Conservation (phyloP, 2,797 vertebrate genomes). For the Lophius americanus region DNA sequence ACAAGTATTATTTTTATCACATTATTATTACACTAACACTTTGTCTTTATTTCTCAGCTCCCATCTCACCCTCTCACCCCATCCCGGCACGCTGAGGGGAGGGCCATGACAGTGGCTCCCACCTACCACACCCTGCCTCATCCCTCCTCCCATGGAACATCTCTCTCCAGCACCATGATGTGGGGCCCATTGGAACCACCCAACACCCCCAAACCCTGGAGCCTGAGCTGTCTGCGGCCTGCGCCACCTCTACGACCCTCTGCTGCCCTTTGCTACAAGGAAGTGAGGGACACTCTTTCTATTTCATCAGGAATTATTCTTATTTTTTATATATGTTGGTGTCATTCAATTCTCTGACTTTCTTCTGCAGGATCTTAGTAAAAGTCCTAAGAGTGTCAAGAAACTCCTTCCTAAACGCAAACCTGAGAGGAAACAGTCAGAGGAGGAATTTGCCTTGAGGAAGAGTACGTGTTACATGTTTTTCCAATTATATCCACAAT, state of each 20-base stretch:
- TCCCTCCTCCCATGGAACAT: conserved; percentile 91
- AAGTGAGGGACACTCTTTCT: conserved; percentile 79
- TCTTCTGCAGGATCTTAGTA: conserved; percentile 92
- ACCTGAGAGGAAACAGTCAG: conserved; percentile 95
- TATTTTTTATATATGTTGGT: background rate
- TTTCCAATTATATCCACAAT: background rate
- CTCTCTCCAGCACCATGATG: conserved; percentile 89
- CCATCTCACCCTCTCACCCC: conserved; percentile 94
- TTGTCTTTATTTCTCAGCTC: conserved; percentile 79
- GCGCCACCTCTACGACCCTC: conserved; percentile 94
- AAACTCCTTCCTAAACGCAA: conserved; percentile 97
- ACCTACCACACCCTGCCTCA: conserved; percentile 97
- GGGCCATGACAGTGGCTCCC: conserved; percentile 89
- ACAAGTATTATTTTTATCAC: no score
- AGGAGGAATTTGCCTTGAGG: conserved; percentile 95
- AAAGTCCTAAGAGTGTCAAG: conserved; percentile 98
- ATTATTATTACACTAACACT: background rate
- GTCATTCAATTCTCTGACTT: background rate
- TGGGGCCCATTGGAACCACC: conserved; percentile 98
- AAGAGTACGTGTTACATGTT: conserved; percentile 87
- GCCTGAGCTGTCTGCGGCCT: conserved; percentile 95
- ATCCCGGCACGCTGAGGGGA: conserved; percentile 93
- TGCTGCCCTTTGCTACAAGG: conserved; percentile 97
- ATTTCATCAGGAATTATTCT: background rate
- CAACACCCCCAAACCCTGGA: conserved; percentile 98